Percentiles rank a stretch among this genome's conserved stretches.
phyloP scores from a whole-genome alignment of 2,113 vertebrate genomes.

The Fulmarus glacialis region DNA sequence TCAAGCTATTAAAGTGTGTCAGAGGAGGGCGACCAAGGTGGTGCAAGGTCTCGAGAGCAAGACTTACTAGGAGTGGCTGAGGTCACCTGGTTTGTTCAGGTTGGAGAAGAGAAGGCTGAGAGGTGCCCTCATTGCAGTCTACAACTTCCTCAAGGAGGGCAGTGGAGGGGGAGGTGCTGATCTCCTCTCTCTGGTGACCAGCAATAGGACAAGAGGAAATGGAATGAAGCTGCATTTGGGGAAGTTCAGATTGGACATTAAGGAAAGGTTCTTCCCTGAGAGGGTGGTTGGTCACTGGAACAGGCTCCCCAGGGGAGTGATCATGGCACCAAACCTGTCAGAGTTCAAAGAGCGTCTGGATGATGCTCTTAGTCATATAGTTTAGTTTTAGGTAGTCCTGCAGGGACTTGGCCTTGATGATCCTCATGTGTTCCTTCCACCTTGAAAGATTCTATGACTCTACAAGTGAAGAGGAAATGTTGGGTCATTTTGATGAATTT shows the following conservation, averaged over 20 bases:
- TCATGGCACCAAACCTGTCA: neutral
- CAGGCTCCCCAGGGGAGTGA: neutral
- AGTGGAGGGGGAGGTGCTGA: neutral
- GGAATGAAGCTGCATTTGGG: neutral
- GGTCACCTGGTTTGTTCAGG: too few species aligned
- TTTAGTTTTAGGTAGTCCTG: neutral
- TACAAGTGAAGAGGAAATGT: neutral
- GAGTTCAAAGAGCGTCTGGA: neutral
- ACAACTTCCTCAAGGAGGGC: neutral
- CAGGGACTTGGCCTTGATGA: neutral
- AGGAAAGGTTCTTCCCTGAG: neutral
- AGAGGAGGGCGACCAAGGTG: too few species aligned
- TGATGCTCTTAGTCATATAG: neutral
- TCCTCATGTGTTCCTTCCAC: neutral
- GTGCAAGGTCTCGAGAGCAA: too few species aligned
- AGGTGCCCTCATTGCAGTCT: too few species aligned
- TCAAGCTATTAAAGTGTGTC: too few species aligned
- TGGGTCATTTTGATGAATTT: neutral
- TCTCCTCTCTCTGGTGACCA: too few species aligned
- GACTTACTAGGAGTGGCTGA: too few species aligned
- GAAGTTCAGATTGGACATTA: neutral
- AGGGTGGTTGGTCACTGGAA: neutral
- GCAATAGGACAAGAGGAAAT: neutral
- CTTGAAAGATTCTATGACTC: neutral
- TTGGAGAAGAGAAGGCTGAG: too few species aligned